phyloP scores from a whole-genome alignment of 2,888 invertebrate genomes.

The Colostygia pectinataria region DNA sequence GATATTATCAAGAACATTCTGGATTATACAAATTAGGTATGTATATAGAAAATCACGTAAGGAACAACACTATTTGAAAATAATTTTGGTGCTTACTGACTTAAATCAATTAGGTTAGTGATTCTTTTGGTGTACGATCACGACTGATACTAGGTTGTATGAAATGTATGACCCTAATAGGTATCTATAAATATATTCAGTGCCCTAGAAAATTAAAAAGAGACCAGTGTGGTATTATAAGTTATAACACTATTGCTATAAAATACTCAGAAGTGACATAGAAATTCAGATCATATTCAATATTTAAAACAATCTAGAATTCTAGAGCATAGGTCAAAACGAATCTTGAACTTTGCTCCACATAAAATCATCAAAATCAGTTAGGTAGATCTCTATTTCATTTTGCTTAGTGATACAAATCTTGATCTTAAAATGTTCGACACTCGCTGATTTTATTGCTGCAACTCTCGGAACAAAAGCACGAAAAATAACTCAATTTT shows the following conservation, averaged over 20 bases:
- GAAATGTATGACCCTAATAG: too few species aligned
- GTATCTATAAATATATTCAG: too few species aligned
- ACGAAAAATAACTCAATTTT: constrained; percentile 31
- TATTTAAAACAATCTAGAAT: constrained; percentile 2
- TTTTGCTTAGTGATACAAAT: too few species aligned
- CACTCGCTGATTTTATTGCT: constrained; percentile 18
- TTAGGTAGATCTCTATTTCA: background rate
- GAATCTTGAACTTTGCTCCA: constrained; percentile 7
- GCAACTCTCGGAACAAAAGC: constrained; percentile 28
- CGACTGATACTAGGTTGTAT: too few species aligned
- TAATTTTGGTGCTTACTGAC: too few species aligned
- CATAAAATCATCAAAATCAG: background rate
- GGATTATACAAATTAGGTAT: constrained; percentile 27
- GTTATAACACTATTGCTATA: too few species aligned
- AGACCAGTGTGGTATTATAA: too few species aligned
- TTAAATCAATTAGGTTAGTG: too few species aligned
- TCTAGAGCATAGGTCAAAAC: constrained; percentile 5
- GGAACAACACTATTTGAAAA: constrained; percentile 10
- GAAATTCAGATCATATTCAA: background rate
- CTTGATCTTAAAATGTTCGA: constrained; percentile 1
- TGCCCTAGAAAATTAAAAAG: too few species aligned
- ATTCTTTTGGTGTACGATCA: too few species aligned
- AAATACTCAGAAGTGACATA: too few species aligned
- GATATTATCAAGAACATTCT: constrained; percentile 20
- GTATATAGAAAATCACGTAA: constrained; percentile 28